Percentiles rank a stretch among this genome's conserved stretches.
These are phyloP conservation scores for Latrodectus hesperus DNA, from an alignment of 2,888 invertebrate genomes.

Conservation along the genomic window DNA sequence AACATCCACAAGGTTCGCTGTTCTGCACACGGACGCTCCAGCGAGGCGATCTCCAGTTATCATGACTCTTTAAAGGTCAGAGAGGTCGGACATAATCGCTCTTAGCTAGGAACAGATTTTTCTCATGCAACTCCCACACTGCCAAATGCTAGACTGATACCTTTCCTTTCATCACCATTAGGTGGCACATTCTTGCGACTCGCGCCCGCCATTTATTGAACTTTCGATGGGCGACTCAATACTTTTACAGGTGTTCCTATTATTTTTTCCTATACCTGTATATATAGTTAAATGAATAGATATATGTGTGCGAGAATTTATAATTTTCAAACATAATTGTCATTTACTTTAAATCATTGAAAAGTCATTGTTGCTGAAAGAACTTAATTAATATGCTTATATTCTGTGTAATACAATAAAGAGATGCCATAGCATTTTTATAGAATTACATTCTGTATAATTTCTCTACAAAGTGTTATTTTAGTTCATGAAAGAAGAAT, in stretches of 20 bases:
- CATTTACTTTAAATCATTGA: too few species aligned
- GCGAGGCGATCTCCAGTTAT: constrained; percentile 4
- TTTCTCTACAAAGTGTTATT: too few species aligned
- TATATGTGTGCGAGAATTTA: too few species aligned
- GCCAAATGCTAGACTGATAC: neutral
- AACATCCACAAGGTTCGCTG: constrained; percentile 7
- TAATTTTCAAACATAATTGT: too few species aligned
- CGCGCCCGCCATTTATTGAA: neutral
- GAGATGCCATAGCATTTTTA: too few species aligned
- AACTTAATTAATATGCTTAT: too few species aligned
- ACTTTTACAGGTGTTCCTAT: neutral
- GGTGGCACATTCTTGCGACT: neutral
- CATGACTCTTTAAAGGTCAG: neutral
- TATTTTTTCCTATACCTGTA: neutral
- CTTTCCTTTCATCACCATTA: neutral
- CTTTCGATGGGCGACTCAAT: neutral
- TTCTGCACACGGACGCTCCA: neutral
- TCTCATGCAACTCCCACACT: neutral
- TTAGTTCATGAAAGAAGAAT: too few species aligned
- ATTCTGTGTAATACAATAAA: too few species aligned
- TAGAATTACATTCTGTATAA: too few species aligned
- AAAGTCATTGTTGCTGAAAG: too few species aligned
- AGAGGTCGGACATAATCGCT: neutral
- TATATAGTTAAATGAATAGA: neutral
- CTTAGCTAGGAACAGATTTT: neutral